Evolutionary conservation across 1,140 invertebrate genomes (phyloP), one percentile per base, ranked within the genome.

Genomic region (Orussus abietinus): DNA sequence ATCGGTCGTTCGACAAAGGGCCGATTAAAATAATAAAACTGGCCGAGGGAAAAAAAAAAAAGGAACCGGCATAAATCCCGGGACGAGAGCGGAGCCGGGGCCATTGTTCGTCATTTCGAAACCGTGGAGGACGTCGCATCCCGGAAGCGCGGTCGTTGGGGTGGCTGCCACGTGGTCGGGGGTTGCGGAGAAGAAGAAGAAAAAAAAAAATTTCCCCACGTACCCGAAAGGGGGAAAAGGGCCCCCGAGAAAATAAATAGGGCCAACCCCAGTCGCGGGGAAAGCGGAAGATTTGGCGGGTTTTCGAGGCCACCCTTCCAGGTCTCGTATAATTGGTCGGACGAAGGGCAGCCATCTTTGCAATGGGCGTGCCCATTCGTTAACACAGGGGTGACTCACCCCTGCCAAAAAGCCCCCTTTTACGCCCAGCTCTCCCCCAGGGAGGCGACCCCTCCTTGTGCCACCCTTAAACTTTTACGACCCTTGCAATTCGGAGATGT

Each of bases 301-400:
- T 55, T 47, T 53, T 58, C 64, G 53, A 45, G 38, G 55, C 54
- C 55, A 52, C 42, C 42, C 47, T 49, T 48, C 47, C 39, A 44
- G 45, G 33, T 45, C 34, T 22, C 35, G 51, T 53, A 48, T 63
- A 67, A 69, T 68, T 71, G 66, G 68, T 62, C 54, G 57, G 47
- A 47, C 30, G 36, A 15, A 20, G 34, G 49, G 59, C 62, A 59
- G 65, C 66, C 66, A 71, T 71, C 61, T 71, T 69, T 57, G 45
- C 31, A 45, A 61, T 64, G 65, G 65, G 66, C 65, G 43, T 68
- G 59, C 51, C 63, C 37, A 45, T 44, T 53, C 52, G 54, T 68
- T 67, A 61, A 64, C 54, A 42, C 54, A 61, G 54, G 68, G 64
- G 68, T 70, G 63, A 70, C 45, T 67, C 65, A 70, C 67, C 66